A percentile compares a stretch with the other conserved stretches of the same genome.
These are phyloP conservation scores for Carlito syrichta DNA, from an alignment of 2,113 vertebrate species.

Conservation along the genomic window DNA sequence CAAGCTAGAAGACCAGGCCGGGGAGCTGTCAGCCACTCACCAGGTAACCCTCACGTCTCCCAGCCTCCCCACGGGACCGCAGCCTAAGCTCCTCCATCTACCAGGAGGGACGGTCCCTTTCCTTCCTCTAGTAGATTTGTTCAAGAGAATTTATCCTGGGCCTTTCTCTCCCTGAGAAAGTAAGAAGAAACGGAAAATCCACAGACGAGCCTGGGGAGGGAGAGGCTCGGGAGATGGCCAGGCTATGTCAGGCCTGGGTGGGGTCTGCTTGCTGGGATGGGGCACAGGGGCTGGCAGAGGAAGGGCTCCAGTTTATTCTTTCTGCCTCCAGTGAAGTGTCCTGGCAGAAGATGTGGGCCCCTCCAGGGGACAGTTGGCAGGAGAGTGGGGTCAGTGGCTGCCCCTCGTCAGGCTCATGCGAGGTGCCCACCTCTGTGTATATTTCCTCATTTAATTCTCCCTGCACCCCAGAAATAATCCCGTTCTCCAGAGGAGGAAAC, in stretches of 20 bases:
- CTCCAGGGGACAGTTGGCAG: accelerated
- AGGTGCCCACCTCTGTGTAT: accelerated
- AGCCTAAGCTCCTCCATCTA: background rate
- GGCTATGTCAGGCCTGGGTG: background rate
- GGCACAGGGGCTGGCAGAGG: background rate
- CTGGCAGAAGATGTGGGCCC: background rate
- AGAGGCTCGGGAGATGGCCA: too few relatives aligned
- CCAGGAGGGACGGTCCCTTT: background rate
- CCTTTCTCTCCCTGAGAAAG: slow-evolving; percentile 14
- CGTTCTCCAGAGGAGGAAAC: background rate
- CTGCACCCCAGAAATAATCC: background rate
- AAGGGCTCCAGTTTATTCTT: background rate
- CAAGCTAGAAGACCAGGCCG: background rate
- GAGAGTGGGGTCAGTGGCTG: background rate
- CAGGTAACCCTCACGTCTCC: accelerated
- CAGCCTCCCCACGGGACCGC: background rate
- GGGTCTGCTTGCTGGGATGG: accelerated
- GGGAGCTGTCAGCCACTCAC: background rate
- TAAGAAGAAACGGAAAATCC: too few relatives aligned
- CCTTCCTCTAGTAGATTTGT: background rate
- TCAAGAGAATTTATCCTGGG: background rate
- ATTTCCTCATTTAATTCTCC: background rate
- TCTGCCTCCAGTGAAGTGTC: background rate
- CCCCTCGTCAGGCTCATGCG: accelerated
- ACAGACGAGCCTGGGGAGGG: too few relatives aligned